phyloP scores from a whole-genome alignment of 2,113 vertebrate species.

The Plecotus auritus region DNA sequence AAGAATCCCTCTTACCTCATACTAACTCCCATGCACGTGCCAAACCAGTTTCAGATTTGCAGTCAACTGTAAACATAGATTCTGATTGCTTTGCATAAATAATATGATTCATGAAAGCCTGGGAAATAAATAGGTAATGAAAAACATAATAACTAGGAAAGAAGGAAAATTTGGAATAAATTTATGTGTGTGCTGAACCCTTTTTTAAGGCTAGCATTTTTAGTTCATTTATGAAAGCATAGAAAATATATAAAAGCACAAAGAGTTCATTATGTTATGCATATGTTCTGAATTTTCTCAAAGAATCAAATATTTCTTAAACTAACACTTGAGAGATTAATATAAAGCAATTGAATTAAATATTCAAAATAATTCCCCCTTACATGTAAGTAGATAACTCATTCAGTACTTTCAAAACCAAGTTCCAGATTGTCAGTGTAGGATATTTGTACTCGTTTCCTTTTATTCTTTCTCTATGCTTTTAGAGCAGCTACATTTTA shows the following conservation, averaged over 20 bases:
- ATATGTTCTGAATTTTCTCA: slow-evolving; percentile 13
- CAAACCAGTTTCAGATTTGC: background rate
- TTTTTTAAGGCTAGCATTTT: background rate
- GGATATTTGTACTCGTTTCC: background rate
- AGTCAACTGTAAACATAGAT: background rate
- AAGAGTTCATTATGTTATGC: background rate
- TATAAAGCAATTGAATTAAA: background rate
- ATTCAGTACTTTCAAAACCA: background rate
- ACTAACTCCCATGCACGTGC: rapidly evolving
- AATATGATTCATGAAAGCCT: background rate
- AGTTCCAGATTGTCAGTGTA: background rate
- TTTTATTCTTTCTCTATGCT: background rate
- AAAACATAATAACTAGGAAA: background rate
- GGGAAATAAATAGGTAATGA: background rate
- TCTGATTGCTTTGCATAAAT: background rate
- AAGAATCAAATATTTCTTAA: background rate
- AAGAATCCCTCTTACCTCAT: background rate
- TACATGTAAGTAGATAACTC: background rate
- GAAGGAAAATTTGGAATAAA: background rate
- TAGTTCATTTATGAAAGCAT: background rate
- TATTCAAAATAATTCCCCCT: background rate
- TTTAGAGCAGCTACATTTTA: background rate
- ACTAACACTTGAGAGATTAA: background rate
- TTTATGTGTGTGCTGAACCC: background rate
- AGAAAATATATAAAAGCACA: background rate